Evolutionary conservation across 2,888 invertebrate genomes (phyloP), one percentile per base, ranked within the genome.

Genomic region (Hypomecis atomaria): DNA sequence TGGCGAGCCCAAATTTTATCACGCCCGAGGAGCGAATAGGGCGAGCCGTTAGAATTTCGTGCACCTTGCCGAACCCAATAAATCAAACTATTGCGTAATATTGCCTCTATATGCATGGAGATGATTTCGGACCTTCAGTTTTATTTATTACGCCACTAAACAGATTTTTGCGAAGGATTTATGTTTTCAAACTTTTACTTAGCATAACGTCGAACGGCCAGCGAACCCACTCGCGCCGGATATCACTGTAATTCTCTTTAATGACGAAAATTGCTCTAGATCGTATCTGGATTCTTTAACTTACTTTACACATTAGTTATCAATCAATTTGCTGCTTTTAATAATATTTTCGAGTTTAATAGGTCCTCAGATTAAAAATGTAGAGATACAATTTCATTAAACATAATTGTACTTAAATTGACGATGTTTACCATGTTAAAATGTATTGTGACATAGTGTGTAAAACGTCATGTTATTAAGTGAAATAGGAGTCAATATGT

Each of bases 71-170:
- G 81, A 85, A 85, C 85, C 85, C 87, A 82, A 91, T 92, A 92
- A 92, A 92, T 92, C 92, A 92, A 86, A 89, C 87, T 88, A 90
- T 90, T 89, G 85, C 88, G 89, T 89, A 90, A 91, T 89, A 83
- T 84, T 79, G 84, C 85, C 83, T 82, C 82, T 91, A 82, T 90
- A 92, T 91, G 91, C 89, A 92, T 91, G 86, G 79, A 84, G 80
- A 84, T 85, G 83, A 77, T 78, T 76, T 74, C 78, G 78, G 76
- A 79, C 84, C 84, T 83, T 81, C 81, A 78, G 78, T 83, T 84
- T 90, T 89, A 90, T 90, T 90, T 90, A 90, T 90, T 85, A 79
- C 84, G 73, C 78, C 75, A 78, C 83, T 82, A 86, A 88, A 88
- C 89, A 84, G 88, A 90, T 89, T 88, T 88, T 86, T 83, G 78